A percentile compares a stretch with the other conserved stretches of the same genome.
These are phyloP conservation scores for Linurgus olivaceus DNA, from an alignment of 2,797 vertebrate genomes.

Conservation along the genomic window DNA sequence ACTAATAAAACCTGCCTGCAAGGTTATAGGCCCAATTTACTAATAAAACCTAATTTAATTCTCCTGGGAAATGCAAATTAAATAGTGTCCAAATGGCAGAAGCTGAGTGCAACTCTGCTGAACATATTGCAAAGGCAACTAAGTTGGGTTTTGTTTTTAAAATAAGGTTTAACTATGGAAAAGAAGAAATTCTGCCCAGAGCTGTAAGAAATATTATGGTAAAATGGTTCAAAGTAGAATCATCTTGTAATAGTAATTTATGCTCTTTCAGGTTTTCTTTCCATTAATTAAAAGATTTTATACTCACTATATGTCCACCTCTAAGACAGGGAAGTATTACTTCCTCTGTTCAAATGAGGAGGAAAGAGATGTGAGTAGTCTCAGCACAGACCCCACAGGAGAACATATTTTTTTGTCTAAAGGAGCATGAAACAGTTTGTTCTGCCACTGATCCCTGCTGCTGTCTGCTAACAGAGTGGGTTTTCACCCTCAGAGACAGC, in stretches of 20 bases:
- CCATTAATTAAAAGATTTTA: not conserved
- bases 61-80: slow-evolving; percentile 75
- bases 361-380: not conserved
- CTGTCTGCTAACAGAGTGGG: not conserved
- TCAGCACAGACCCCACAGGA: not conserved
- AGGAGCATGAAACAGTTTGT: not conserved
- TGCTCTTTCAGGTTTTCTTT: not conserved
- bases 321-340: not conserved
- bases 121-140: slow-evolving; percentile 1
- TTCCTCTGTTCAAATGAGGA: not conserved
- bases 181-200: not conserved
- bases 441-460: not conserved
- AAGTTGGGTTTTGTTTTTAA: not conserved
- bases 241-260: not conserved
- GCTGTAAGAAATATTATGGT: not conserved
- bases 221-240: not conserved
- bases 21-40: slow-evolving; percentile 78
- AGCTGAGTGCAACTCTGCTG: not conserved
- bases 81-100: slow-evolving; percentile 59
- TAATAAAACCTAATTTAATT: slow-evolving; percentile 77
- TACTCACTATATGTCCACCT: not conserved
- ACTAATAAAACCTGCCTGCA: slow-evolving; percentile 77
- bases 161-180: not conserved
- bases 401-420: not conserved
- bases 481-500: not conserved